Conservation (phyloP, 2,113 vertebrate species). For the Panthera leo region DNA sequence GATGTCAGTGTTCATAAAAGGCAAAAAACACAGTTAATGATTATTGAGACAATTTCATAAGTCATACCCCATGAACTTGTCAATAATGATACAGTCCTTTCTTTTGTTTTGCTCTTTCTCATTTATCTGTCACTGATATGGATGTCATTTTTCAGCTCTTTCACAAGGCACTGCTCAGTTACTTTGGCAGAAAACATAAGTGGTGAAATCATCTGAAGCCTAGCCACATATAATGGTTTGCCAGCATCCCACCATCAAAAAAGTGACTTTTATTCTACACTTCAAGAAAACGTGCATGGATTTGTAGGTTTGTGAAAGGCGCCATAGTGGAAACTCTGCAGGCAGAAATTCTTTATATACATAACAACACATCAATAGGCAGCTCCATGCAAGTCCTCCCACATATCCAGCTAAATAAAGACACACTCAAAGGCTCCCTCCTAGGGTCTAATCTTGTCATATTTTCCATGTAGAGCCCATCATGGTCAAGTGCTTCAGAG, state of each 20-base stretch:
- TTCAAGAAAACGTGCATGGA: not conserved
- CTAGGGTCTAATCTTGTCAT: not conserved
- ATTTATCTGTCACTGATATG: slow-evolving; percentile 17
- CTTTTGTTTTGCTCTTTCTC: slow-evolving; percentile 25
- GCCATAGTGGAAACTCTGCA: not conserved
- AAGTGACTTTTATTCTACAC: not conserved
- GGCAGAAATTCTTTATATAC: slow-evolving; percentile 50
- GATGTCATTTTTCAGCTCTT: slow-evolving; percentile 32
- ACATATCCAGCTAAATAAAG: not conserved
- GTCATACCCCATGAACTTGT: not conserved
- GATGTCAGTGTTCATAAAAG: not conserved
- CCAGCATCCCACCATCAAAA: slow-evolving; percentile 1
- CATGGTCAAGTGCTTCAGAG: not conserved
- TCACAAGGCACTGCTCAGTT: not conserved
- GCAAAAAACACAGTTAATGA: not conserved
- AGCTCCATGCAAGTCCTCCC: not conserved
- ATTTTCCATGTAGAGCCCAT: not conserved
- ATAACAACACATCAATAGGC: slow-evolving; percentile 9
- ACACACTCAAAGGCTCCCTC: not conserved
- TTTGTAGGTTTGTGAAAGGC: slow-evolving; percentile 47
- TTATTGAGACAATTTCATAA: not conserved
- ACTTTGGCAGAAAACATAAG: slow-evolving; percentile 31
- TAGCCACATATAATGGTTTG: slow-evolving; percentile 37
- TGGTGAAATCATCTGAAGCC: slow-evolving; percentile 54
- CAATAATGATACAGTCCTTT: not conserved